Percentiles rank a stretch among this genome's conserved stretches.
These are phyloP conservation scores for Adrianichthys oophorus DNA, from an alignment of 2,797 vertebrate genomes.

Conservation along the genomic window DNA sequence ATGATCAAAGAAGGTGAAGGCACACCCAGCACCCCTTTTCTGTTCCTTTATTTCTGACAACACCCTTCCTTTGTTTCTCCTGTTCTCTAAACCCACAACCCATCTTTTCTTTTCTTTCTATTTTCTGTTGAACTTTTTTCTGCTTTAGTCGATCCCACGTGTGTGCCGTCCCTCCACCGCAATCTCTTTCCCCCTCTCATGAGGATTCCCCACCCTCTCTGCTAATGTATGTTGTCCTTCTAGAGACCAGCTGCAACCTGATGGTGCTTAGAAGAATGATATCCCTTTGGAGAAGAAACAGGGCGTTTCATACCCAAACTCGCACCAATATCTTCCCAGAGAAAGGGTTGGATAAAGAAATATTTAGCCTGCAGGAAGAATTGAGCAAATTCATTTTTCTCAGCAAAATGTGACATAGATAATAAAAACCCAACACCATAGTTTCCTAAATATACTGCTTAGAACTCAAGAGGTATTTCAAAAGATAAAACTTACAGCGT, in stretches of 20 bases:
- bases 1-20: constrained; percentile 64
- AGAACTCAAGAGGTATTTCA: too few relatives aligned
- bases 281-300: constrained; percentile 23
- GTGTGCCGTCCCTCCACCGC: constrained; percentile 24
- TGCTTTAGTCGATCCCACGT: constrained; percentile 30
- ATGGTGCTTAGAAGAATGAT: constrained; percentile 34
- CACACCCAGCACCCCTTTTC: constrained; percentile 56
- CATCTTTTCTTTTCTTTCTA: constrained; percentile 30
- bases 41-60: constrained; percentile 59
- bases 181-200: constrained; percentile 14
- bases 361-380: neutral
- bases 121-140: constrained; percentile 13
- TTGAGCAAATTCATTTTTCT: neutral
- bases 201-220: constrained; percentile 47
- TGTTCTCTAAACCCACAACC: constrained; percentile 38
- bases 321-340: constrained; percentile 13
- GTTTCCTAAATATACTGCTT: too few relatives aligned
- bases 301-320: constrained; percentile 11
- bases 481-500: too few relatives aligned
- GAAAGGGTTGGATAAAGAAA: neutral
- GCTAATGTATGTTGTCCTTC: constrained; percentile 48
- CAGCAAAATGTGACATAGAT: too few relatives aligned
- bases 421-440: too few relatives aligned
- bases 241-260: constrained; percentile 53
- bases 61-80: constrained; percentile 63